Evolutionary conservation across 2,113 vertebrate genomes (phyloP).

Genomic region (Syngnathoides biaculeatus): DNA sequence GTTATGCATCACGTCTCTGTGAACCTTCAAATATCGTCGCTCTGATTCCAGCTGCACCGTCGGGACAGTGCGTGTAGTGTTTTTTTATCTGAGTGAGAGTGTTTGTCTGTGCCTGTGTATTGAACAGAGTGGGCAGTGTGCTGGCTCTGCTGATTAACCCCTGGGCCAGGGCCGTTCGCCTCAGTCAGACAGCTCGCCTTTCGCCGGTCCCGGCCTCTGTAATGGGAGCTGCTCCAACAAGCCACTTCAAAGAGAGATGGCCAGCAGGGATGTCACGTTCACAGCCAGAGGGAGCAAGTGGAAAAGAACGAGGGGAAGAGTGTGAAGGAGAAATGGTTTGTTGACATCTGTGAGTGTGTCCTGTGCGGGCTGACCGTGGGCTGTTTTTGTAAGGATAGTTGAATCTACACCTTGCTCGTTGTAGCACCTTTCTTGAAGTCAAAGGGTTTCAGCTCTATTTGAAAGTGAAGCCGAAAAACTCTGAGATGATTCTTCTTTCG

Average conservation of each 20-base stretch:
- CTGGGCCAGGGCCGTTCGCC: constrained; percentile 75
- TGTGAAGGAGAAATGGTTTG: constrained; percentile 50
- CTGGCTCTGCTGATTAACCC: constrained; percentile 80
- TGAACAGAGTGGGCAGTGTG: constrained; percentile 79
- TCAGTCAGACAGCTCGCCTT: constrained; percentile 78
- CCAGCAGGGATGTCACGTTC: constrained; percentile 85
- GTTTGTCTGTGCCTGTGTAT: constrained; percentile 32
- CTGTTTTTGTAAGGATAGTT: constrained; percentile 6
- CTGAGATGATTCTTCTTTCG: constrained; percentile 11
- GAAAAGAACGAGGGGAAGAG: constrained; percentile 27
- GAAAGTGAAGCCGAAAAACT: constrained; percentile 23
- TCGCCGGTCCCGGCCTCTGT: constrained; percentile 76
- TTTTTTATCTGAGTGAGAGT: constrained; percentile 46
- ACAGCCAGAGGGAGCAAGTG: constrained; percentile 59
- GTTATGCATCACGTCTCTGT: constrained; percentile 63
- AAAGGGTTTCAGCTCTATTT: constrained; percentile 67
- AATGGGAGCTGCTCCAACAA: constrained; percentile 81
- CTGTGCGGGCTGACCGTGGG: constrained; percentile 23
- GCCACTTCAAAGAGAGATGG: constrained; percentile 80
- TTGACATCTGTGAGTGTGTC: constrained; percentile 35
- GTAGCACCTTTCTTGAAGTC: constrained; percentile 45
- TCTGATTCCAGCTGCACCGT: constrained; percentile 63
- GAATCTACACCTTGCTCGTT: constrained; percentile 57
- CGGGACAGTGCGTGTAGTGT: constrained; percentile 78
- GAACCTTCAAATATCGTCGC: constrained; percentile 73